Conservation (phyloP, 1,140 invertebrate species). For the Papilio aristodemus region DNA sequence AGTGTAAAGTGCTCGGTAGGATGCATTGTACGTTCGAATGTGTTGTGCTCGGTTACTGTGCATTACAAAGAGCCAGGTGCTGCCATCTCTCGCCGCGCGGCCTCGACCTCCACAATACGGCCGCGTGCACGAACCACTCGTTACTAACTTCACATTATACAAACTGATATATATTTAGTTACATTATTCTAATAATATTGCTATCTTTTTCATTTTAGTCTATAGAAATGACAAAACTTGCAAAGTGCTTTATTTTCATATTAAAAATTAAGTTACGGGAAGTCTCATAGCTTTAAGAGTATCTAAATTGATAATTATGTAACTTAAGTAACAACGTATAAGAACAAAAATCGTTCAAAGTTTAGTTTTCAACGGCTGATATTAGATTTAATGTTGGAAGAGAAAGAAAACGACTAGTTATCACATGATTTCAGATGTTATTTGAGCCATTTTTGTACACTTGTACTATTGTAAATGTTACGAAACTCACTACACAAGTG, state of each 20-base stretch:
- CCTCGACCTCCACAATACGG: no score
- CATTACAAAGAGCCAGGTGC: conserved; percentile 70
- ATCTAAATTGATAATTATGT: neutral
- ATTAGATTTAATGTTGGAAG: conserved; percentile 27
- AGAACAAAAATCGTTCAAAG: conserved; percentile 2
- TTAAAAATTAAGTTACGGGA: conserved; percentile 23
- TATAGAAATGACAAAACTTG: conserved; percentile 72
- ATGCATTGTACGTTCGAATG: conserved; percentile 62
- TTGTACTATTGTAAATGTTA: conserved; percentile 20
- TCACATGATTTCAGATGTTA: conserved; percentile 79
- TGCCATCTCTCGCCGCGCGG: conserved; percentile 60
- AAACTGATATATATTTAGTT: conserved; percentile 78
- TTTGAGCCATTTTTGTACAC: conserved; percentile 48
- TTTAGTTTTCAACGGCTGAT: conserved; percentile 42
- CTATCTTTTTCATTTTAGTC: conserved; percentile 79
- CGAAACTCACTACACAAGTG: neutral
- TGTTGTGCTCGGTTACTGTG: conserved; percentile 78
- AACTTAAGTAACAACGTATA: neutral
- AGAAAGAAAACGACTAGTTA: conserved; percentile 74
- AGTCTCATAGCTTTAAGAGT: conserved; percentile 27
- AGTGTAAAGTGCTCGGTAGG: conserved; percentile 69
- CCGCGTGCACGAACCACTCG: conserved; percentile 69
- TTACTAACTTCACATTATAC: conserved; percentile 72
- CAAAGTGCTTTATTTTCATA: conserved; percentile 51
- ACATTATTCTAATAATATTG: conserved; percentile 79